Conservation (phyloP, 2,888 invertebrate species). For the Yponomeuta cagnagella region DNA sequence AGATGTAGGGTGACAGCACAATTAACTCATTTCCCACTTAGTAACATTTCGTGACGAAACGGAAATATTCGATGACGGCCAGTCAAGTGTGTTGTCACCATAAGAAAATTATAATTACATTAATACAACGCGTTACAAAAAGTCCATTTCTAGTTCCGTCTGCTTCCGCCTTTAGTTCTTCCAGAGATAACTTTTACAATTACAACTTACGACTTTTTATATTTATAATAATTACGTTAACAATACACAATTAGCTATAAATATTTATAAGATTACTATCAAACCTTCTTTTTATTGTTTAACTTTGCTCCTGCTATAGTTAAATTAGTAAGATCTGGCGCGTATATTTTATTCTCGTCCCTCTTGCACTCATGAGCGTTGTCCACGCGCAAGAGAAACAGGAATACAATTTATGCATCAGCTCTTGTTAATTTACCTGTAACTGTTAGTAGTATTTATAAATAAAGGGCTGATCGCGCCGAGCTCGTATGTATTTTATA, state of each 20-base stretch:
- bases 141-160: constrained; percentile 45
- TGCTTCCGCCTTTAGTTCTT: constrained; percentile 57
- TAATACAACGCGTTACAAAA: constrained; percentile 58
- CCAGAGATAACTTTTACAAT: constrained; percentile 55
- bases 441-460: constrained; percentile 30
- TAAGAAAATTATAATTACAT: constrained; percentile 36
- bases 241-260: constrained; percentile 77
- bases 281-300: constrained; percentile 63
- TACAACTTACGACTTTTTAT: constrained; percentile 72
- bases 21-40: background rate
- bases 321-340: too few species aligned
- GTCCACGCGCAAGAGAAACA: constrained; percentile 23
- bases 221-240: constrained; percentile 76
- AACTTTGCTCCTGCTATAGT: constrained; percentile 45
- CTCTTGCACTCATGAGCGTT: too few species aligned
- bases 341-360: too few species aligned
- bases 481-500: constrained; percentile 37
- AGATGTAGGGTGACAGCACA: constrained; percentile 2
- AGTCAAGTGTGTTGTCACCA: constrained; percentile 1
- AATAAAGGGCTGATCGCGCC: constrained; percentile 60
- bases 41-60: background rate
- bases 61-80: background rate
- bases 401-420: too few species aligned
- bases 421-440: background rate
- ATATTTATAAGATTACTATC: constrained; percentile 75